Evolutionary conservation across 2,113 vertebrate species (phyloP).

Genomic region (Rhizomys pruinosus): DNA sequence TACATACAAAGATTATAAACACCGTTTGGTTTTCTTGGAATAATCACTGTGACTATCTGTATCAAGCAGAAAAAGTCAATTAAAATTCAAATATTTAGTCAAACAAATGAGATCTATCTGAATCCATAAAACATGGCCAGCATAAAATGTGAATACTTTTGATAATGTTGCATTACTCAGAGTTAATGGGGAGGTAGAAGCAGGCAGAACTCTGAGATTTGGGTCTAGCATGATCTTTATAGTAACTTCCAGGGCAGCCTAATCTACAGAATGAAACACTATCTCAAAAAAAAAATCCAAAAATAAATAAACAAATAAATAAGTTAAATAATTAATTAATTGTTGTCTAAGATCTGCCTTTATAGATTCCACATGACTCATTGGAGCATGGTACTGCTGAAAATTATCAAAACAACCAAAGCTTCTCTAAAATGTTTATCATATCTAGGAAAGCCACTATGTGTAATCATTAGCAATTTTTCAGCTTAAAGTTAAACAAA

Average conservation of each 20-base stretch:
- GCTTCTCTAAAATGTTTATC: conserved; percentile 63
- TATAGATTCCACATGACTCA: background rate
- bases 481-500: conserved; percentile 62
- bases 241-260: too few species aligned
- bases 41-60: background rate
- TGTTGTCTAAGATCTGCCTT: background rate
- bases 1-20: background rate
- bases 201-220: too few species aligned
- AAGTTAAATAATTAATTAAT: background rate
- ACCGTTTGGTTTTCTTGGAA: background rate
- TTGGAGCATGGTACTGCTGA: background rate
- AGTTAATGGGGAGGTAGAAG: too few species aligned
- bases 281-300: too few species aligned
- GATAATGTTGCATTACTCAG: background rate
- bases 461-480: conserved; percentile 48
- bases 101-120: conserved; percentile 13
- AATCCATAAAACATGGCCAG: background rate
- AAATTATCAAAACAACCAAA: conserved; percentile 41
- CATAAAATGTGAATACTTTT: background rate
- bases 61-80: background rate
- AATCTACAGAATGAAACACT: too few species aligned
- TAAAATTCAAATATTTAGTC: background rate
- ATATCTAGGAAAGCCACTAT: conserved; percentile 26
- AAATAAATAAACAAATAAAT: too few species aligned
- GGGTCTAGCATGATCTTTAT: too few species aligned